phyloP scores from a whole-genome alignment of 1,140 invertebrate genomes.

The Pteromalus puparum region DNA sequence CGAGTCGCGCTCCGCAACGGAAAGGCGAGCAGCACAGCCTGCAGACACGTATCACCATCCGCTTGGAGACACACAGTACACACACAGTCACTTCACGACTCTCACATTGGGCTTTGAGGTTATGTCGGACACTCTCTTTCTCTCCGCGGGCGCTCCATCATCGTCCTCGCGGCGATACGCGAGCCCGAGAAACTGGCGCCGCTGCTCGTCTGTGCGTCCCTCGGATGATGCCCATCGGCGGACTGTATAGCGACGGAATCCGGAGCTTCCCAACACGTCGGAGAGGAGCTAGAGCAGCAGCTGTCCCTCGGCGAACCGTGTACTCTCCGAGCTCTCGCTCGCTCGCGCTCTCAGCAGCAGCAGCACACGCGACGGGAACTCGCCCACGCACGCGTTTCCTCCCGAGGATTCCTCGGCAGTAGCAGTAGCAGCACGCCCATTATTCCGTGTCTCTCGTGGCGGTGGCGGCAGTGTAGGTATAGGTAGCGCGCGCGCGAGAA shows the following conservation, averaged over 20 bases:
- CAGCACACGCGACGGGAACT: constrained; percentile 11
- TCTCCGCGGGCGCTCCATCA: background rate
- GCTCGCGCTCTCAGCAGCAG: too few relatives aligned
- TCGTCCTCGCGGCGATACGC: background rate
- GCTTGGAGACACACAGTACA: background rate
- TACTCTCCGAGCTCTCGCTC: background rate
- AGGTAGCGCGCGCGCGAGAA: background rate
- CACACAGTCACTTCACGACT: background rate
- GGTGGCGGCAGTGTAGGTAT: background rate
- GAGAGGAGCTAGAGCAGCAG: background rate
- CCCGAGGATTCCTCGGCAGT: constrained; percentile 13
- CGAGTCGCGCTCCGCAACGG: background rate
- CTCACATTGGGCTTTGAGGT: background rate
- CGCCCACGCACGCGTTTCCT: constrained; percentile 38
- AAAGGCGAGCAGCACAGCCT: background rate
- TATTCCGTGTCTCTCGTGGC: constrained; percentile 20
- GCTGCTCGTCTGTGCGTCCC: background rate
- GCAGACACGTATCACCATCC: constrained; percentile 2
- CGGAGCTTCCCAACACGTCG: background rate
- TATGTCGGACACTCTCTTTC: background rate
- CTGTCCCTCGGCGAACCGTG: background rate
- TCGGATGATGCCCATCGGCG: background rate
- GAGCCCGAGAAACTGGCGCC: background rate
- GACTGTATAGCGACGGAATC: background rate
- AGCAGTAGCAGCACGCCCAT: constrained; percentile 47